Evolutionary conservation across 23 tunicate species (phyloP).

Genomic region (Oikopleura dioica): DNA sequence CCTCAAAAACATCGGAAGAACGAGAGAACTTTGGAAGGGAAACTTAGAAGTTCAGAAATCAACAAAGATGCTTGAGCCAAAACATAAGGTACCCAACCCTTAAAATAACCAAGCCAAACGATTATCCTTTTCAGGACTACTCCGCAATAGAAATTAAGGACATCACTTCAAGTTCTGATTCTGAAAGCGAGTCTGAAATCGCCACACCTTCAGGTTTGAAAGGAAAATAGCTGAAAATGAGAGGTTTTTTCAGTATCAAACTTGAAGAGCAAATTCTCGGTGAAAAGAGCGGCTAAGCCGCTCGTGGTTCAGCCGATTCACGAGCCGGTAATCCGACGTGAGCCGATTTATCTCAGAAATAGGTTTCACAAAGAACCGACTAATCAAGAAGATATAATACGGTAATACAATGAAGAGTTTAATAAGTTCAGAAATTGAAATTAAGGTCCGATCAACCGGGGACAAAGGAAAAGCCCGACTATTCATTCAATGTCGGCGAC

Average conservation of each 20-base stretch:
- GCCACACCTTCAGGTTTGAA: slow-evolving; percentile 1
- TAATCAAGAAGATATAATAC: too few relatives aligned
- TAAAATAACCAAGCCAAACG: neutral
- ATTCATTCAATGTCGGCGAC: neutral
- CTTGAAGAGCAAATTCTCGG: neutral
- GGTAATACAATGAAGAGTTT: too few relatives aligned
- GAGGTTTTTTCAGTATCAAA: neutral
- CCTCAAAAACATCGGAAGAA: neutral
- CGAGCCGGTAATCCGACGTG: neutral
- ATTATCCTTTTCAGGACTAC: neutral
- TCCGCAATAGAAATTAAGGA: neutral
- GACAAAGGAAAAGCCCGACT: neutral
- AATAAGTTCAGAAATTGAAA: too few relatives aligned
- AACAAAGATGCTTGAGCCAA: neutral
- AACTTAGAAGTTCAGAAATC: neutral
- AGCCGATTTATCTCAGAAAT: neutral
- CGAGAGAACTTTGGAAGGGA: neutral
- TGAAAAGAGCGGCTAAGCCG: neutral
- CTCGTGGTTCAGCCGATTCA: neutral
- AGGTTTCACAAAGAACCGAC: neutral
- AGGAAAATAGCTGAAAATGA: neutral
- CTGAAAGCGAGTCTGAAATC: slow-evolving; percentile 5
- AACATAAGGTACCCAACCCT: neutral
- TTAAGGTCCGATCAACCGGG: neutral
- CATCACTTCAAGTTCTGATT: neutral